Percentiles rank a stretch among this genome's conserved stretches.
Evolutionary conservation across 2,888 invertebrate genomes (phyloP).

Genomic region (Stenichneumon culpator): DNA sequence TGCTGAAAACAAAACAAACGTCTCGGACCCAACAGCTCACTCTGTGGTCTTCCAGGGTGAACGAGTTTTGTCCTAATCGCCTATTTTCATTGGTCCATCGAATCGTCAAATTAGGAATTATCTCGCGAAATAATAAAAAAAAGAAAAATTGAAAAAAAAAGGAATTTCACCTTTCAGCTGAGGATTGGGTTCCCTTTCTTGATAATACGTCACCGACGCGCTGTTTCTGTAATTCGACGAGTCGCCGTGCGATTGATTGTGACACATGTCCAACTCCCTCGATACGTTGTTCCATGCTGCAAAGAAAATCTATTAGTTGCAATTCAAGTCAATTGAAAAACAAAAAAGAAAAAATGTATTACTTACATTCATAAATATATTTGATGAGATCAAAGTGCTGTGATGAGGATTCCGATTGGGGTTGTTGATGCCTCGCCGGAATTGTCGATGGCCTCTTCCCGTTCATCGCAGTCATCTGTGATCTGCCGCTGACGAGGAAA

Average conservation of each 20-base stretch:
- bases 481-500: slow-evolving; percentile 76
- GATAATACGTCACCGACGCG: slow-evolving; percentile 88
- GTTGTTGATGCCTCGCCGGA: slow-evolving; percentile 76
- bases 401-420: slow-evolving; percentile 80
- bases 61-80: background rate
- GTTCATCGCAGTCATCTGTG: slow-evolving; percentile 83
- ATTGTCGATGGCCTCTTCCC: slow-evolving; percentile 82
- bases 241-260: slow-evolving; percentile 81
- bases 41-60: background rate
- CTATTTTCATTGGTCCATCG: background rate
- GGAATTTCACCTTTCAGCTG: slow-evolving; percentile 79
- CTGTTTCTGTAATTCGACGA: slow-evolving; percentile 84
- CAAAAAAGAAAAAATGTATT: background rate
- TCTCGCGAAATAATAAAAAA: background rate
- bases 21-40: background rate
- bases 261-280: slow-evolving; percentile 86
- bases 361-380: slow-evolving; percentile 90
- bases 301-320: slow-evolving; percentile 32
- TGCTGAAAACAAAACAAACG: too few relatives aligned
- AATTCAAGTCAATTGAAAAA: slow-evolving; percentile 2
- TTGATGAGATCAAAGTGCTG: slow-evolving; percentile 93
- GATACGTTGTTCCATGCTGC: slow-evolving; percentile 86
- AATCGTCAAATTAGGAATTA: background rate
- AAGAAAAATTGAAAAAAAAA: slow-evolving; percentile 3
- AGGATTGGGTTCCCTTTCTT: slow-evolving; percentile 86